Conservation (phyloP, 2,113 vertebrate species). For the Platysternon megacephalum region DNA sequence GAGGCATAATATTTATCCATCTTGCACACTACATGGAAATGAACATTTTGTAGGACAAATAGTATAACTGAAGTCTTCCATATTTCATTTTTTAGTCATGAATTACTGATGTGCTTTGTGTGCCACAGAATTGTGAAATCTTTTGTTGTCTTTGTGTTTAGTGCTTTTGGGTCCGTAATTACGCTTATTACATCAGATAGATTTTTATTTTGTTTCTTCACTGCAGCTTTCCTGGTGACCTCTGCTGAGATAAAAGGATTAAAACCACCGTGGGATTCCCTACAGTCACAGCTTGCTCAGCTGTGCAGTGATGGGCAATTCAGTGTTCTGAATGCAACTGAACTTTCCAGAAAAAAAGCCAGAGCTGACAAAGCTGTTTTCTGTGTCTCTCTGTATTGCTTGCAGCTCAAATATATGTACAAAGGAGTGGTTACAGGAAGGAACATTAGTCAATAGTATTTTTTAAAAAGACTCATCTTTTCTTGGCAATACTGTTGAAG, state of each 20-base stretch:
- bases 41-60: not conserved
- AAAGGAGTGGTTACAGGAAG: not conserved
- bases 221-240: conserved; percentile 38
- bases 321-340: not conserved
- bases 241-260: conserved; percentile 49
- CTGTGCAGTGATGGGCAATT: not conserved
- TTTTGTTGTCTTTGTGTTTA: conserved; percentile 42
- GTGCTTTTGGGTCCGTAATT: not conserved
- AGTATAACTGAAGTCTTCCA: not conserved
- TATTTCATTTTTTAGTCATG: not conserved
- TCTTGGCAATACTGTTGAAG: not conserved
- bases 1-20: not conserved
- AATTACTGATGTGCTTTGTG: not conserved
- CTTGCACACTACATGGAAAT: not conserved
- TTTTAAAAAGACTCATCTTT: not conserved
- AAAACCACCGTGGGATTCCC: conserved; percentile 27
- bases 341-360: not conserved
- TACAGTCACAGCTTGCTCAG: not conserved
- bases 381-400: not conserved
- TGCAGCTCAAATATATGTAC: not conserved
- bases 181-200: conserved; percentile 7
- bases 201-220: conserved; percentile 44
- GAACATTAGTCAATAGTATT: not conserved
- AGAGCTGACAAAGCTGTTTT: not conserved
- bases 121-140: not conserved